phyloP scores from a whole-genome alignment of 2,113 vertebrate genomes.

The Galeopterus variegatus region DNA sequence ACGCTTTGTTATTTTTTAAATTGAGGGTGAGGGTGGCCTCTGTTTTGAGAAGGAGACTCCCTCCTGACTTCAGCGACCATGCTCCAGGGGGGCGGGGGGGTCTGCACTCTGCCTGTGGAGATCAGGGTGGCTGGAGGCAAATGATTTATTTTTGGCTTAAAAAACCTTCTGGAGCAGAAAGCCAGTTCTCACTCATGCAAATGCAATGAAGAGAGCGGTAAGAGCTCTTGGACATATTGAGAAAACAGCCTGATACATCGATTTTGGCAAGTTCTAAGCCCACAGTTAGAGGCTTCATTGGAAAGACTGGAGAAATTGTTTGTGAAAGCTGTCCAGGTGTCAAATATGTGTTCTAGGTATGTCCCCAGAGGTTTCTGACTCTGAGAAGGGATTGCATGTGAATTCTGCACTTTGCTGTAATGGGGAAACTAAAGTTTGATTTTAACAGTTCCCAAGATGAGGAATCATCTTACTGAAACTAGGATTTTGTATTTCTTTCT shows the following conservation, averaged over 20 bases:
- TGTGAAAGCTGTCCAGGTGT: neutral
- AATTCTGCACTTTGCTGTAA: neutral
- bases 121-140: neutral
- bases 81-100: too few relatives aligned
- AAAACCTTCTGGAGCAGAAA: neutral
- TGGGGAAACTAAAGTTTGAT: neutral
- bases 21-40: neutral
- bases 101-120: neutral
- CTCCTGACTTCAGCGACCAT: neutral
- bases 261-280: neutral
- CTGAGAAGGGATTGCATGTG: neutral
- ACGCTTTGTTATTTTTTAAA: neutral
- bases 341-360: neutral
- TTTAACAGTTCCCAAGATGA: conserved; percentile 15
- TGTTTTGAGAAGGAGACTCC: neutral
- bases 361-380: neutral
- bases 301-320: neutral
- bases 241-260: neutral
- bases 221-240: neutral
- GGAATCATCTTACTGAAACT: neutral
- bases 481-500: neutral
- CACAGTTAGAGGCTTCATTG: neutral
- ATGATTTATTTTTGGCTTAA: neutral
- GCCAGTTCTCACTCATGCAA: neutral
- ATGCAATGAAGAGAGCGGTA: neutral